Percentiles rank a stretch among this genome's conserved stretches.
Conservation (phyloP, 2,888 invertebrate species). For the Alloplasta piceator region DNA sequence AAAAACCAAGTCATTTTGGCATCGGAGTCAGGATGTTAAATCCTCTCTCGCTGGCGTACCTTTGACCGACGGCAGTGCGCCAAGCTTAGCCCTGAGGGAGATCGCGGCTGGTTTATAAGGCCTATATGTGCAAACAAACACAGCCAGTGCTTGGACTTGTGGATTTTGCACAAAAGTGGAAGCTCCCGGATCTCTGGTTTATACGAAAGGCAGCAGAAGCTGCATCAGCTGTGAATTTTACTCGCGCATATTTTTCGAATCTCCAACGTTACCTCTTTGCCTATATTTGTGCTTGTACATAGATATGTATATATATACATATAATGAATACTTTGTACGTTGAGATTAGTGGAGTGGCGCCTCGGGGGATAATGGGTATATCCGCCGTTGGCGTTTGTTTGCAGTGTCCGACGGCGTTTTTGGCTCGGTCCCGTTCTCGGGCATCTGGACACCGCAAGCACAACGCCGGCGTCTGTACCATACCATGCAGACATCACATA, state of each 20-base stretch:
- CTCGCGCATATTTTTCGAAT: conserved; percentile 39
- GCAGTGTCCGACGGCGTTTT: conserved; percentile 70
- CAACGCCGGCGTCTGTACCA: conserved; percentile 19
- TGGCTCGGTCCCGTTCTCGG: conserved; percentile 9
- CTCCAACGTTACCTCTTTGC: conserved; percentile 19
- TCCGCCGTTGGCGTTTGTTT: conserved; percentile 73
- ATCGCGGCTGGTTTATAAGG: no score
- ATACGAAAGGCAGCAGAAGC: conserved; percentile 10
- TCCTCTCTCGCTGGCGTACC: no score
- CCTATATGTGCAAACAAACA: no score
- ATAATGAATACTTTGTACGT: conserved; percentile 49
- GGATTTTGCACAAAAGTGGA: conserved; percentile 15
- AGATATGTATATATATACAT: conserved; percentile 57
- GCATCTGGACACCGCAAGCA: conserved; percentile 25
- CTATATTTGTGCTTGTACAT: no score
- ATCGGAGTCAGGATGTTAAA: no score
- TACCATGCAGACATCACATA: conserved; percentile 20
- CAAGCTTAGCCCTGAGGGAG: conserved; percentile 5
- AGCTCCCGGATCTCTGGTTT: background rate
- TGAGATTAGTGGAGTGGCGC: conserved; percentile 62
- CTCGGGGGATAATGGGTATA: conserved; percentile 16
- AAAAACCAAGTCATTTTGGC: no score
- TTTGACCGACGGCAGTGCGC: conserved; percentile 15
- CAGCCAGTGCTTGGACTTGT: background rate
- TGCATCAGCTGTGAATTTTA: conserved; percentile 46